phyloP scores from a whole-genome alignment of 2,113 vertebrate genomes.

The Aplodontia rufa region DNA sequence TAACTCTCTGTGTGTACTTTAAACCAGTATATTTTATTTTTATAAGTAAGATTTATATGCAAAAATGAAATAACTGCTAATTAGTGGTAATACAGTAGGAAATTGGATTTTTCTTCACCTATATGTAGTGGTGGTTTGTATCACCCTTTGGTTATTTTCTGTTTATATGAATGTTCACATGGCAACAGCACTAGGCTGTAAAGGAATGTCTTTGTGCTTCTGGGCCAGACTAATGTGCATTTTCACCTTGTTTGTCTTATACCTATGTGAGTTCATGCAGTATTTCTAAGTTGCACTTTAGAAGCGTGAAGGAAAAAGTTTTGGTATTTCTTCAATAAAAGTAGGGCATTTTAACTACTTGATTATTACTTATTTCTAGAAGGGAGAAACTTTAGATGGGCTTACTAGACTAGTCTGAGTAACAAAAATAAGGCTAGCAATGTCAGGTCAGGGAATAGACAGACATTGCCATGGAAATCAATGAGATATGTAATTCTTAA shows the following conservation, averaged over 20 bases:
- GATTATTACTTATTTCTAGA: background rate
- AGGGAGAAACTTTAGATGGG: background rate
- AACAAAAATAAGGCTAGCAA: background rate
- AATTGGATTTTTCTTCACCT: conserved; percentile 19
- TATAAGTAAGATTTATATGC: background rate
- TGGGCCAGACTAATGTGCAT: background rate
- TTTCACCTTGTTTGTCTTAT: conserved; percentile 12
- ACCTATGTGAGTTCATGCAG: background rate
- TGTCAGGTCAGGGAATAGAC: background rate
- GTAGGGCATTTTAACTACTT: background rate
- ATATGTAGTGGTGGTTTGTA: background rate
- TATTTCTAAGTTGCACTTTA: background rate
- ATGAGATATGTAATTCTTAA: background rate
- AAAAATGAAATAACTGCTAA: background rate
- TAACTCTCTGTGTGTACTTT: background rate
- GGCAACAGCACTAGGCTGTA: background rate
- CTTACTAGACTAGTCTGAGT: background rate
- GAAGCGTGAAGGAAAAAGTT: background rate
- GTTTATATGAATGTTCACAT: background rate
- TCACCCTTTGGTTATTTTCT: background rate
- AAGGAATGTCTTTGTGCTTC: conserved; percentile 15
- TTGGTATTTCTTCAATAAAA: conserved; percentile 13
- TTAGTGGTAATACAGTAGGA: background rate
- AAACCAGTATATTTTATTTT: background rate
- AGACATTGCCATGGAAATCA: background rate